Percentiles rank a stretch among this genome's conserved stretches.
Evolutionary conservation across 2,113 vertebrate species (phyloP).

Genomic region (Lanius ludovicianus): DNA sequence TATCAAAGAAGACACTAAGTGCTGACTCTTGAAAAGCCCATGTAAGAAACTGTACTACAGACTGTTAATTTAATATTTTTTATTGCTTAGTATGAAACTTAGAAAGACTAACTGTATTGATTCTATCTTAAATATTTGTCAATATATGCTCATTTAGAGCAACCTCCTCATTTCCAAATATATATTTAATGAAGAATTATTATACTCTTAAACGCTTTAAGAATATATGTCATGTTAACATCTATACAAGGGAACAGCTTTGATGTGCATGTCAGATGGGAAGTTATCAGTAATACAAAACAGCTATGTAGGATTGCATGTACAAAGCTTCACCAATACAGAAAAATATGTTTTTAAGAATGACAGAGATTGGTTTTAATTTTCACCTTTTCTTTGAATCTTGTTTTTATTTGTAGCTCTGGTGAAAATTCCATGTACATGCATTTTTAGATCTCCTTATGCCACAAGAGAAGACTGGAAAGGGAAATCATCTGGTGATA

Average conservation of each 20-base stretch:
- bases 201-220: neutral
- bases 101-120: neutral
- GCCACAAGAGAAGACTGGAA: neutral
- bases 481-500: rapidly evolving
- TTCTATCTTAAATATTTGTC: constrained; percentile 25
- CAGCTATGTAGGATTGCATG: neutral
- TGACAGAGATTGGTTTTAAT: neutral
- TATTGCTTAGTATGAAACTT: constrained; percentile 35
- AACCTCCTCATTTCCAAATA: constrained; percentile 4
- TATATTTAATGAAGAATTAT: constrained; percentile 24
- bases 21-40: constrained; percentile 51
- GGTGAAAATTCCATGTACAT: rapidly evolving
- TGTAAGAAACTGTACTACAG: constrained; percentile 19
- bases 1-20: constrained; percentile 54
- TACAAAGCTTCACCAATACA: neutral
- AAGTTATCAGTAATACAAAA: neutral
- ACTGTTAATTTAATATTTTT: constrained; percentile 26
- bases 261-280: neutral
- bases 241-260: neutral
- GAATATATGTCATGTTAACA: neutral
- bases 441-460: neutral
- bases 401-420: neutral
- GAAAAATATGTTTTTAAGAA: neutral
- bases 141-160: neutral
- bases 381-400: neutral